These are phyloP conservation scores for Hoplostethus mediterraneus DNA, from an alignment of 2,797 vertebrate genomes.

Conservation along the genomic window DNA sequence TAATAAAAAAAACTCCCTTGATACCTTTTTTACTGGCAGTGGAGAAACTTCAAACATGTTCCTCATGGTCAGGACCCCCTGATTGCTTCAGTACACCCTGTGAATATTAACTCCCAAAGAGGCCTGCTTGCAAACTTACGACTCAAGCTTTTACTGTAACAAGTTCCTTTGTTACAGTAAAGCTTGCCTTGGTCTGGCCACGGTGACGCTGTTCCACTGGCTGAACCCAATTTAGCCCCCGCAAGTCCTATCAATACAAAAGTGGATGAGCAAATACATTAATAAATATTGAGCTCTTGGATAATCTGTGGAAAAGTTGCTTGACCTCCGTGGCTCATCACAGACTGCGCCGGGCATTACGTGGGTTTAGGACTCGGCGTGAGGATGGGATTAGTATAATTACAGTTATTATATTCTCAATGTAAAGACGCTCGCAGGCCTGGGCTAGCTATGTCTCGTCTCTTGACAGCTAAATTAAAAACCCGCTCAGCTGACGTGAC, in stretches of 20 bases:
- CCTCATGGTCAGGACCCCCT: conserved; percentile 34
- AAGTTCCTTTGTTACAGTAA: conserved; percentile 28
- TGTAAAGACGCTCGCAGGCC: conserved; percentile 71
- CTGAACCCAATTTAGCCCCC: conserved; percentile 64
- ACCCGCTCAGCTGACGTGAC: conserved; percentile 69
- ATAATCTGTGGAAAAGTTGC: conserved; percentile 80
- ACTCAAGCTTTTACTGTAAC: neutral
- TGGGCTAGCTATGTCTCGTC: conserved; percentile 57
- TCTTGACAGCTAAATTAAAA: conserved; percentile 85
- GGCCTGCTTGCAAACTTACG: conserved; percentile 43
- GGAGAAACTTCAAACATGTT: conserved; percentile 56
- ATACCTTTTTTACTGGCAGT: conserved; percentile 28
- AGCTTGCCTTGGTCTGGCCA: conserved; percentile 27
- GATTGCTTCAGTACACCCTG: conserved; percentile 33
- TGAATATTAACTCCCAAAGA: conserved; percentile 54
- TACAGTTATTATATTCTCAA: conserved; percentile 82
- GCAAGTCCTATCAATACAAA: conserved; percentile 61
- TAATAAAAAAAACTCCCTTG: conserved; percentile 17
- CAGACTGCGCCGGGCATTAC: conserved; percentile 65
- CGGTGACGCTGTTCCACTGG: conserved; percentile 49
- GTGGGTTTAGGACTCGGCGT: conserved; percentile 65
- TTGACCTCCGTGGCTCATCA: conserved; percentile 79
- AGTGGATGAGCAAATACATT: conserved; percentile 65
- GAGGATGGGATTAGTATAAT: conserved; percentile 84
- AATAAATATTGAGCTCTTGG: conserved; percentile 73